Base-by-base conservation (phyloP, 2,888 invertebrate genomes). In the Chymomyza amoena region DNA sequence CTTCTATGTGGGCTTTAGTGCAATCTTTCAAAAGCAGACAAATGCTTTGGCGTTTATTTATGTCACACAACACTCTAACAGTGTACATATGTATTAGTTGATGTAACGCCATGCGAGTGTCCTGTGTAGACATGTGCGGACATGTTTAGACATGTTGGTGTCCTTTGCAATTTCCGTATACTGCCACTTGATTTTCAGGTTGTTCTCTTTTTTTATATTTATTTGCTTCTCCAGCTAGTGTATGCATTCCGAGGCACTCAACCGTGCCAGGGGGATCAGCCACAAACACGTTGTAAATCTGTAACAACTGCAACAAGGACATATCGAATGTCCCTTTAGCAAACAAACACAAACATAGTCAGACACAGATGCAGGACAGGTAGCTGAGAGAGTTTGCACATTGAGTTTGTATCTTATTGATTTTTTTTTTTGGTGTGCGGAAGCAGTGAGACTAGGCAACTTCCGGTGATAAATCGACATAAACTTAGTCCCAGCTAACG, bases 21-120 rank as follows among this genome's bases (percentile, higher is more conserved):
- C 78, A 83, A 79, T 83, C 86, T 75, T 78, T 83, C 76, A 78
- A 61, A 76, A 79, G 73, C 86, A 85, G 81, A 81, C 84, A 81
- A 85, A 85, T 83, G 83, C 71, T 69, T 70, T 75, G 70, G 69
- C 57, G 76, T 78, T 79, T 81, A 79, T 76, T 81, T 73, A 66
- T 75, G 81, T 72, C 76, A 77, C 1, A 57, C 54, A 54, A 20
- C 54, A 18, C 54, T 54, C 15, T 7, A 7, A 51, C 6, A 54
- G 7, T n/a, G 7, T 9, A n/a, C n/a, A 54, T 54, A 54, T 54
- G 10, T 54, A 16, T 18, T 54, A 54, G 16, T 18, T 54, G 20
- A 2, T 54, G 4, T 20, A 54, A 18, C 16, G 54, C 6, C 18
- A 15, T 13, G 39, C 39, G 39, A 45, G 13, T 51, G 15, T 15